Conservation (phyloP, 1,140 invertebrate species). For the Atopsyche davidsoni region DNA sequence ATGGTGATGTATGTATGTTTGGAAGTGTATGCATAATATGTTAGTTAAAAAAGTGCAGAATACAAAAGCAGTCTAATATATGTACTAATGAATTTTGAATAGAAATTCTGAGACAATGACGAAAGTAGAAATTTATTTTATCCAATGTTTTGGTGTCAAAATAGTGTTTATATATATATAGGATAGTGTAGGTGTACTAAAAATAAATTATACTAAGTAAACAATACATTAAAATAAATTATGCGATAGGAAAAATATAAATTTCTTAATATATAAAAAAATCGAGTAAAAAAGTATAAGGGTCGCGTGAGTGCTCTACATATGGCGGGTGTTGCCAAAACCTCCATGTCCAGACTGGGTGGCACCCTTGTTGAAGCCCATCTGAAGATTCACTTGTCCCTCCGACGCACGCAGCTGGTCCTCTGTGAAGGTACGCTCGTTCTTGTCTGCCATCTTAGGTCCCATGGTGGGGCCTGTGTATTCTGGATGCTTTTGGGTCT, state of each 20-base stretch:
- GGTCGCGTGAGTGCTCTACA: constrained; percentile 69
- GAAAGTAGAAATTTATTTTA: too few species aligned
- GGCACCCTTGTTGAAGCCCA: constrained; percentile 93
- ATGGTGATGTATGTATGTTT: too few species aligned
- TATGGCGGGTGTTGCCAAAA: constrained; percentile 93
- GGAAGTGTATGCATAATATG: too few species aligned
- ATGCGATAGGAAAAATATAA: too few species aligned
- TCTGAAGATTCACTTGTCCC: constrained; percentile 87
- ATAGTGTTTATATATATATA: too few species aligned
- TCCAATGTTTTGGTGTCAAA: too few species aligned
- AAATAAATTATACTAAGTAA: too few species aligned
- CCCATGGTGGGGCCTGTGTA: constrained; percentile 83
- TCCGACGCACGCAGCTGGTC: constrained; percentile 90
- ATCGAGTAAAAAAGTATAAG: background rate
- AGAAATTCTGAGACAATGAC: too few species aligned
- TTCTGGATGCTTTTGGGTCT: constrained; percentile 92
- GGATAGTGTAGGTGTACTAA: too few species aligned
- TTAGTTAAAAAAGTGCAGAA: background rate
- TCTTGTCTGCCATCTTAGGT: constrained; percentile 92
- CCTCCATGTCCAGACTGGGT: constrained; percentile 79
- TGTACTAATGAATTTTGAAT: too few species aligned
- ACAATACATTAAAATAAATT: too few species aligned
- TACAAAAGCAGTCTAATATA: too few species aligned
- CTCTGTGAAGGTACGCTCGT: constrained; percentile 88
- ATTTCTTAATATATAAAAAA: constrained; percentile 7